Evolutionary conservation across 2,797 vertebrate species (phyloP), one percentile per base, ranked within the genome.

Genomic region (Enteromius argenteus): DNA sequence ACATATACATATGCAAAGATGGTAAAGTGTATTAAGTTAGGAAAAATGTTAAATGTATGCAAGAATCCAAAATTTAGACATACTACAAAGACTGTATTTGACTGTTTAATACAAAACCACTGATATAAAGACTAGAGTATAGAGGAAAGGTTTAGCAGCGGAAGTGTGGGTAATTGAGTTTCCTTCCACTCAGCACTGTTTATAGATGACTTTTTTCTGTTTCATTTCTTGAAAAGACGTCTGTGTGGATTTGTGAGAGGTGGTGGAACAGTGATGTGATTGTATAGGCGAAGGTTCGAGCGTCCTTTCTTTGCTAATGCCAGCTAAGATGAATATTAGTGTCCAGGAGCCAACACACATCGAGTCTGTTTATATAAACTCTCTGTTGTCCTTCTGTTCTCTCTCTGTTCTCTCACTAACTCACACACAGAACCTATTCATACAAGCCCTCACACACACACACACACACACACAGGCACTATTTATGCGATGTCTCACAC

Each of bases 281-380:
- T 84, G 75, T 79, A 71, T 27, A 51, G 39, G 49, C 21, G 56
- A 71, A 71, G 53, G 75, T 71, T 72, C 0, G 51, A 72, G 42
- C 74, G 39, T 51, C 30, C 39, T 84, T 84, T 84, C 75, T 62
- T 53, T 46, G 64, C 66, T 60, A 60, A 46, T 23, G 49, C 75
- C 39, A 69, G 66, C 81, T 68, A 83, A 79, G 81, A 79, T 79
- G 75, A 86, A 86, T 83, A 79, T 83, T 86, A 60, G 46, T 75
- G 68, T 83, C 85, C 81, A 84, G 85, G 76, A 83, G 74, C 81
- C 71, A 79, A 58, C 81, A 79, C 76, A 23, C 76, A 74, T 86
- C 4, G 1, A 78, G 68, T 66, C 79, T 62, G 78, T 83, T 86
- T 84, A 66, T 83, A 84, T 83, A 86, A 86, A 79, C 81, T 73